These are phyloP conservation scores for Caligus rogercresseyi DNA, from an alignment of 1,140 invertebrate genomes.

Conservation along the genomic window DNA sequence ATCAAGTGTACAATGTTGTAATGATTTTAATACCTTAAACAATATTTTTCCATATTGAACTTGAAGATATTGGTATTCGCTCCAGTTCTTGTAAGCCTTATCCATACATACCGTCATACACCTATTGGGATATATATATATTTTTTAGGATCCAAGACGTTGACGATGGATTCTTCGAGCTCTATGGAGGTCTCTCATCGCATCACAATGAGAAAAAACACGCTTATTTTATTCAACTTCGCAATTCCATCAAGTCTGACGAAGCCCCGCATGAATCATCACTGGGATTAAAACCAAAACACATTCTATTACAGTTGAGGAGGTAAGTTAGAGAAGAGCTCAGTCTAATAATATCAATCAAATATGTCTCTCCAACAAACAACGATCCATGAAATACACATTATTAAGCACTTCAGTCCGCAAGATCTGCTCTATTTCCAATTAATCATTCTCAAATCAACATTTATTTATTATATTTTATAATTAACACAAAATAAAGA, in stretches of 20 bases:
- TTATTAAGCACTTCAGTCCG: no score
- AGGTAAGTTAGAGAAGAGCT: not conserved
- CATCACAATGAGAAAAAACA: not conserved
- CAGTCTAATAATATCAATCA: not conserved
- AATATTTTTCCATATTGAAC: no score
- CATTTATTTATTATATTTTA: no score
- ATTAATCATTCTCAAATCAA: no score
- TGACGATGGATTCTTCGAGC: conserved; percentile 7
- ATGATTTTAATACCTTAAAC: no score
- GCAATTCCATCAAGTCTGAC: not conserved
- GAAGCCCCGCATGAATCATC: not conserved
- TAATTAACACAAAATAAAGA: no score
- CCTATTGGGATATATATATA: not conserved
- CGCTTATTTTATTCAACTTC: not conserved
- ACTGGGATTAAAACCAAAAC: not conserved
- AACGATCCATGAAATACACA: no score
- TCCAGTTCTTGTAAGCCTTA: no score
- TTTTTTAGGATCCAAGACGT: conserved; percentile 2
- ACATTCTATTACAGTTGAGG: not conserved
- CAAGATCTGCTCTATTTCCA: no score
- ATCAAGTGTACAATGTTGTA: no score
- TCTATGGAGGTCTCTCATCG: conserved; percentile 3
- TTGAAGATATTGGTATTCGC: no score
- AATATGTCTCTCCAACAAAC: not conserved
- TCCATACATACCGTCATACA: not conserved